Evolutionary conservation across 1,140 invertebrate genomes (phyloP).

Genomic region (Ooceraea biroi): DNA sequence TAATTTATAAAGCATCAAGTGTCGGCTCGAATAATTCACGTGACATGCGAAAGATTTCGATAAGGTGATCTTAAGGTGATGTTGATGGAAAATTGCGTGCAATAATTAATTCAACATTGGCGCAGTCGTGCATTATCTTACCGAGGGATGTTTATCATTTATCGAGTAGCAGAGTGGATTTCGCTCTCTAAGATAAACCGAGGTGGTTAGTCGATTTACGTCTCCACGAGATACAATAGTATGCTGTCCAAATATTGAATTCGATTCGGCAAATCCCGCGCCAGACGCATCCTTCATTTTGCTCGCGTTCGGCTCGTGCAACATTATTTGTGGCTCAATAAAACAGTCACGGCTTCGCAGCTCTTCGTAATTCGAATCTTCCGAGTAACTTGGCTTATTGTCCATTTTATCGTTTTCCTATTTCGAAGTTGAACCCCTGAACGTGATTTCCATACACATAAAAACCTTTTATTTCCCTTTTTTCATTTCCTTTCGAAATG

Average conservation of each 20-base stretch:
- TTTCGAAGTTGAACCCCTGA: not conserved
- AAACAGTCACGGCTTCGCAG: not conserved
- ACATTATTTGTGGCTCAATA: conserved; percentile 41
- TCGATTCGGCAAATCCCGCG: conserved; percentile 23
- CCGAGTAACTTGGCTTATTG: not conserved
- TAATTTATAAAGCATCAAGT: too few relatives aligned
- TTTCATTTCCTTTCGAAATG: not conserved
- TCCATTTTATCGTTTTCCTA: not conserved
- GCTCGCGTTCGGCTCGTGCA: not conserved
- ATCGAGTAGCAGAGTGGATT: not conserved
- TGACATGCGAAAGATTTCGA: conserved; percentile 4
- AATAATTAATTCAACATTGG: not conserved
- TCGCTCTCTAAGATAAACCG: conserved; percentile 23
- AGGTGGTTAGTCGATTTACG: conserved; percentile 33
- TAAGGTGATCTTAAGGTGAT: not conserved
- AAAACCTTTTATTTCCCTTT: not conserved
- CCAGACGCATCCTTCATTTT: conserved; percentile 12
- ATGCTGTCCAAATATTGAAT: conserved; percentile 53
- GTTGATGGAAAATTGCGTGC: not conserved
- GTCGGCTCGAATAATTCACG: conserved; percentile 4
- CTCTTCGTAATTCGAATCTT: conserved; percentile 15
- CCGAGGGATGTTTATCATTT: conserved; percentile 30
- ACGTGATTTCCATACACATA: not conserved
- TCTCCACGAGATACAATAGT: conserved; percentile 35
- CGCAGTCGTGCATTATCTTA: not conserved